Base-by-base conservation (phyloP, 2,113 vertebrate genomes). In the Actinemys pallida region DNA sequence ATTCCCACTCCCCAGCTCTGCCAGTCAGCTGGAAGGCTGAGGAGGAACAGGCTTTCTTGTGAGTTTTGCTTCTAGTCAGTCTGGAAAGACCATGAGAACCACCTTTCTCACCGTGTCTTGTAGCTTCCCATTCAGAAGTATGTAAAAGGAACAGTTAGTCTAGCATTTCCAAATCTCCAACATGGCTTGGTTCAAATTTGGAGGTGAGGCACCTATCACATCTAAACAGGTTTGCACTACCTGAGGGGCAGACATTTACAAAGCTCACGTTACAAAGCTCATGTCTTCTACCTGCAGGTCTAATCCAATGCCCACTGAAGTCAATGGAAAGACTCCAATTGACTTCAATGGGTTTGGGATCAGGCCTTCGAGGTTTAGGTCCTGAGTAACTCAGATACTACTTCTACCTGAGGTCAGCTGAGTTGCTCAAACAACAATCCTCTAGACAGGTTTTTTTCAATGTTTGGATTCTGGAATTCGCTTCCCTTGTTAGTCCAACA, bases 381-480 rank as follows among this genome's bases (percentile, higher is more conserved):
- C 81, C 42, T 42, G 27, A 57, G 54, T 42, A 83, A 57, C 42
- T 45, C 54, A 42, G 25, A 76, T 76, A 76, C 9, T 56, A 57
- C 35, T 39, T 27, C 53, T 83, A 42, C 25, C 17, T 22, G 25
- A 72, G 81, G 78, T 81, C 89, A 83, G 85, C 72, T 90, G 85
- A 95, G 90, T 86, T 8, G 72, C 81, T 92, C 85, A 79, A 92
- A 57, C 42, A 35, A 72, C 5, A 84, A 93, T 92, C 95, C 89
- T 54, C 81, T 91, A 87, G 90, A 94, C 53, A 87, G 84, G 93
- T 94, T 89, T 65, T 94, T 90, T 87, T 91, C 87, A 4, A 4
- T n/a, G 75, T 65, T 91, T 96, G 84, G 84, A 91, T 79, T 81
- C 75, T 94, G 95, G 90, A 94, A 95, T 96, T 94, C 84, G 92